phyloP scores from a whole-genome alignment of 2,113 vertebrate species.

The Neofelis nebulosa region DNA sequence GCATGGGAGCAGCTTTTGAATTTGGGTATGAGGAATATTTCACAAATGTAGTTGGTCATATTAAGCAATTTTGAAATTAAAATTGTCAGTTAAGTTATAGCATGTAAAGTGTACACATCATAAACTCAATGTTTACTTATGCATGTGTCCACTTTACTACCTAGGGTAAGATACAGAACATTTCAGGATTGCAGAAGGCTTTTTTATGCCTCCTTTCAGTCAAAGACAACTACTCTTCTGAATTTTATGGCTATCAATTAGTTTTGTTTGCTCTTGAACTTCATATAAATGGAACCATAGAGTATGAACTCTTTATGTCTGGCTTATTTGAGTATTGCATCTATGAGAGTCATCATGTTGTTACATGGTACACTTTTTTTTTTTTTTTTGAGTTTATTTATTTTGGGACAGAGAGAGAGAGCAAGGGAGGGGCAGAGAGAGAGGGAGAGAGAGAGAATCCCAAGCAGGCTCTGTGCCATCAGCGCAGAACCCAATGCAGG shows the following conservation, averaged over 20 bases:
- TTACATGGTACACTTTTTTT: not conserved
- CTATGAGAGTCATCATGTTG: not conserved
- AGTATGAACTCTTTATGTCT: not conserved
- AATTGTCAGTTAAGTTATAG: not conserved
- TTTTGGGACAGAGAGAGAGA: no score
- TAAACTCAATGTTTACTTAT: not conserved
- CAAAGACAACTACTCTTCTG: not conserved
- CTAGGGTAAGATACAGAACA: not conserved
- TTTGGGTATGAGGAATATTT: not conserved
- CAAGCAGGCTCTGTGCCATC: no score
- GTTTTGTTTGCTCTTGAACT: not conserved
- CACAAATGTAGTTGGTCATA: not conserved
- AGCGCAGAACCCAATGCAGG: no score
- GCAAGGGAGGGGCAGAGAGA: no score
- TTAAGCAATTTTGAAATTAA: not conserved
- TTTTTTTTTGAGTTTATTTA: not conserved
- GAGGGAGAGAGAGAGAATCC: no score
- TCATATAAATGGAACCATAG: not conserved
- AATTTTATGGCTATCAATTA: not conserved
- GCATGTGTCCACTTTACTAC: not conserved
- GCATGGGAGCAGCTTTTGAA: not conserved
- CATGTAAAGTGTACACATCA: not conserved
- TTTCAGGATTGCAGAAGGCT: not conserved
- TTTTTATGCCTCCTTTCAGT: not conserved
- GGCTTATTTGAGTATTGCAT: not conserved